These are phyloP conservation scores for Plutella xylostella DNA, from an alignment of 2,888 invertebrate species.

Conservation along the genomic window DNA sequence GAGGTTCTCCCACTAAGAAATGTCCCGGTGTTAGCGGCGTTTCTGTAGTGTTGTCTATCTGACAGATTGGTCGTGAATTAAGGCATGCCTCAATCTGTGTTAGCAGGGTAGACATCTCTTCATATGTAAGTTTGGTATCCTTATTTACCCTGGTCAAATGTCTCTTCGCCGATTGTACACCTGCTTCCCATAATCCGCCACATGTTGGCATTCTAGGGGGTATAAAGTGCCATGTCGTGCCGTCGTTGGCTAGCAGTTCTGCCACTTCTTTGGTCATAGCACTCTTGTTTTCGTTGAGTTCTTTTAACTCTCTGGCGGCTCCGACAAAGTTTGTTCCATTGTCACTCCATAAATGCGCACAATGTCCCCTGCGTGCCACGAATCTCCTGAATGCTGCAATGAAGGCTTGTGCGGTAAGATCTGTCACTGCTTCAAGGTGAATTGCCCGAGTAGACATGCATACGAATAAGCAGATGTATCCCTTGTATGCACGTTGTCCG, in stretches of 20 bases:
- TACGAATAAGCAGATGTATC: slow-evolving; percentile 9
- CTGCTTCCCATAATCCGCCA: slow-evolving; percentile 20
- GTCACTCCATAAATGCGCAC: slow-evolving; percentile 16
- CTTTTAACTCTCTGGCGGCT: slow-evolving; percentile 12
- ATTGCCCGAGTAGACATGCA: slow-evolving; percentile 19
- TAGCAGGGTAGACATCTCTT: slow-evolving; percentile 10
- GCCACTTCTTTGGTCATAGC: slow-evolving; percentile 11
- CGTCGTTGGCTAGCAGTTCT: slow-evolving; percentile 12
- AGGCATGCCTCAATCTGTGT: slow-evolving; percentile 14
- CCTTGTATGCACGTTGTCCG: slow-evolving; percentile 6
- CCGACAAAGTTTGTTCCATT: slow-evolving; percentile 19
- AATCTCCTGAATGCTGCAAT: slow-evolving; percentile 12
- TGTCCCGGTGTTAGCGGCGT: slow-evolving; percentile 18
- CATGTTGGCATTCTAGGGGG: slow-evolving; percentile 9
- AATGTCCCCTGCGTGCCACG: slow-evolving; percentile 13
- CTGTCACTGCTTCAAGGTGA: slow-evolving; percentile 22
- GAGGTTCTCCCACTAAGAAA: slow-evolving; percentile 16
- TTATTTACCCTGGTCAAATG: slow-evolving; percentile 9
- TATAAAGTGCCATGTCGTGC: slow-evolving; percentile 11
- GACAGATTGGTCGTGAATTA: slow-evolving; percentile 13
- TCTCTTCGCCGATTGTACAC: slow-evolving; percentile 14
- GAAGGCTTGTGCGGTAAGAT: slow-evolving; percentile 19
- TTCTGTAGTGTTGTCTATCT: slow-evolving; percentile 6
- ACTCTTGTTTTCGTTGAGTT: slow-evolving; percentile 6
- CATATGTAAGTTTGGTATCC: slow-evolving; percentile 8